These are phyloP conservation scores for Tenodera sinensis DNA, from an alignment of 2,888 invertebrate species.

Conservation along the genomic window DNA sequence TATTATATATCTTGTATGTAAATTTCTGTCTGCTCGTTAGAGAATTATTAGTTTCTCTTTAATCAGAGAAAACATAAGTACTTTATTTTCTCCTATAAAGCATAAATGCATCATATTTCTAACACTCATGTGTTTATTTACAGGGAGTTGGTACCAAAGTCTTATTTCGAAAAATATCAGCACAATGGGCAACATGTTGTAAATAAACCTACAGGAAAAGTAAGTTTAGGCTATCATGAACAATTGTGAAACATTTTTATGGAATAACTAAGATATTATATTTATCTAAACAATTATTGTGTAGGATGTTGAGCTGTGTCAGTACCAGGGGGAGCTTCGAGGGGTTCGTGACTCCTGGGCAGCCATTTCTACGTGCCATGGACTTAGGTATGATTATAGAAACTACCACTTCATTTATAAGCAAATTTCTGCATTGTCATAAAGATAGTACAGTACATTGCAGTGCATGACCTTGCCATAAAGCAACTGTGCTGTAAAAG, in stretches of 20 bases:
- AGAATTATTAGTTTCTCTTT: too few species aligned
- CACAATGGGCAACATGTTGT: conserved; percentile 53
- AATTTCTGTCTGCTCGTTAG: too few species aligned
- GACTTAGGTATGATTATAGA: conserved; percentile 44
- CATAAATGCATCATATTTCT: background rate
- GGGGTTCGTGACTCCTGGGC: conserved; percentile 70
- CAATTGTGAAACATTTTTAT: background rate
- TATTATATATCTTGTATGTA: too few species aligned
- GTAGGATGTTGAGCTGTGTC: conserved; percentile 70
- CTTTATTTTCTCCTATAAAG: too few species aligned
- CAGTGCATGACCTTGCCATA: too few species aligned
- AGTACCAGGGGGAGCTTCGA: conserved; percentile 72
- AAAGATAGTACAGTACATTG: too few species aligned
- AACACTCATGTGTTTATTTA: conserved; percentile 26
- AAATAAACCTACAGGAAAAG: conserved; percentile 55
- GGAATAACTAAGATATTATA: background rate
- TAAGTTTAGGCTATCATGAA: conserved; percentile 37
- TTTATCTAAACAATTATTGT: conserved; percentile 33
- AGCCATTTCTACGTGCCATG: conserved; percentile 78
- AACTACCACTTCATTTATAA: too few species aligned
- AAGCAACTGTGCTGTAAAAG: too few species aligned
- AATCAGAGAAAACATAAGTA: too few species aligned
- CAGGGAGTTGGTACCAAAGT: conserved; percentile 63
- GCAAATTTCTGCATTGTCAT: too few species aligned
- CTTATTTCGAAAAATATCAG: conserved; percentile 62